Base-by-base conservation (phyloP, 2,888 invertebrate species). In the Euplagia quadripunctaria region DNA sequence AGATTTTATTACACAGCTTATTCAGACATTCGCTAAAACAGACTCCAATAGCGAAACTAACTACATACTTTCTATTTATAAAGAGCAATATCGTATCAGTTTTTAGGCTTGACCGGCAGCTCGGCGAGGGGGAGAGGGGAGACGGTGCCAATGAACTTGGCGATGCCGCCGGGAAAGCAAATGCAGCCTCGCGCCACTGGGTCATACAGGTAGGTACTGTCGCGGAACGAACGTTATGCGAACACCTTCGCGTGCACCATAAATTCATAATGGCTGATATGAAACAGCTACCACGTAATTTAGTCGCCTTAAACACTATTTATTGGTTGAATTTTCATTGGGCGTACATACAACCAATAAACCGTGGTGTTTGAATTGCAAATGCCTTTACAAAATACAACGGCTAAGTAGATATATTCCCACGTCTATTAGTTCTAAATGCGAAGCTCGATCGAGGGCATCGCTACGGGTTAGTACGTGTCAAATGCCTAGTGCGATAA, bases 141-240 rank as follows among this genome's bases (percentile, higher is more conserved):
- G 73, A 76, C 82, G 84, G 89, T 93, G 94, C 93, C 94, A 94
- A 94, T 94, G 94, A 94, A 94, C 94, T 94, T 93, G 91, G 88
- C 88, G 88, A 69, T 89, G 88, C 88, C 89, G 90, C 74, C 89
- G 92, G 93, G 93, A 94, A 94, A 94, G 93, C 92, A 91, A 92
- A 91, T 89, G 89, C 90, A 90, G 89, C 87, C 87, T 90, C 87
- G 87, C 88, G 88, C 88, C 86, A 93, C 91, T 93, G 90, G 94
- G 93, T 93, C 93, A 93, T 88, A 89, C 88, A 89, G 87, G 90
- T 90, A 89, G 87, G 90, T 90, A 90, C 86, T 87, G 90, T 88
- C 89, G 87, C 88, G 87, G 86, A 89, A 90, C 90, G 85, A 88
- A 86, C 85, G 83, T 81, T 88, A 88, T 77, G 85, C 86, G 86